These are phyloP conservation scores for Lepetodrilus schrolli DNA, from an alignment of 2,888 invertebrate species.

Conservation along the genomic window DNA sequence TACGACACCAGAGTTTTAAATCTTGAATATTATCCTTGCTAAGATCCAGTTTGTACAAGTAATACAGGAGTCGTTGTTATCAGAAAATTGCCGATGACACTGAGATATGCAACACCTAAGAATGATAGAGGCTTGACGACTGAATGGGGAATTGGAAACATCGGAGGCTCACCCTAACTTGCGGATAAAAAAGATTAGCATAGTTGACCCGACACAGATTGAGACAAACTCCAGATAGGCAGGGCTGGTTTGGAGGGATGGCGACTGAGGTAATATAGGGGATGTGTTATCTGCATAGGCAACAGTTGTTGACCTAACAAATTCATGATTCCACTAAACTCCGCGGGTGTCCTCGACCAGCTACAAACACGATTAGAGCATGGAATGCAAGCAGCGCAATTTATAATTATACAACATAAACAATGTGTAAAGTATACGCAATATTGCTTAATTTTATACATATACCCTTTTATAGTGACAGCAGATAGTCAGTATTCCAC, in stretches of 20 bases:
- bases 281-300: slow-evolving; percentile 10
- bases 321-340: background rate
- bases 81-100: slow-evolving; percentile 49
- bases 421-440: no score
- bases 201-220: background rate
- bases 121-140: slow-evolving; percentile 25
- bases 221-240: slow-evolving; percentile 10
- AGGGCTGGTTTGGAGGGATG: background rate
- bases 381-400: no score
- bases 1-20: slow-evolving; percentile 15
- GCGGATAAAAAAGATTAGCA: background rate
- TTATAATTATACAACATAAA: no score
- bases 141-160: slow-evolving; percentile 21
- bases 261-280: background rate
- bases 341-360: background rate
- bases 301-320: slow-evolving; percentile 5
- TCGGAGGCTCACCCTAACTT: background rate
- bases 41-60: slow-evolving; percentile 23
- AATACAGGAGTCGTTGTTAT: slow-evolving; percentile 40
- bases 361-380: slow-evolving; percentile 8
- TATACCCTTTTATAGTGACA: no score
- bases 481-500: no score
- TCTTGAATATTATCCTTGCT: slow-evolving; percentile 25
- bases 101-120: slow-evolving; percentile 34
- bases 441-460: no score